Evolutionary conservation across 1,140 invertebrate species (phyloP), one percentile per base, ranked within the genome.

Genomic region (Pseudomyrmex cubaensis): DNA sequence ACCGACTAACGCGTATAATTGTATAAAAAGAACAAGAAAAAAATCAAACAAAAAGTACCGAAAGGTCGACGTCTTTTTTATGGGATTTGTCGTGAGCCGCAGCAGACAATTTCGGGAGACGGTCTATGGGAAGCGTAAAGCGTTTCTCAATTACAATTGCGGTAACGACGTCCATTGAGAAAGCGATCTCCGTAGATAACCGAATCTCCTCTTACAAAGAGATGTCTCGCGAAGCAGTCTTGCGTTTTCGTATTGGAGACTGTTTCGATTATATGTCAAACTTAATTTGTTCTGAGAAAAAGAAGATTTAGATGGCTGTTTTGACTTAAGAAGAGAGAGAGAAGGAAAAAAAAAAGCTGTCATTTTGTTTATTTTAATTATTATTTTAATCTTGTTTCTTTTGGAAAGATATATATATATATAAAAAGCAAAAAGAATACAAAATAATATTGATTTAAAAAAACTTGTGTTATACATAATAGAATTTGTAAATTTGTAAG

Each of bases 1-100:
- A 72, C 44, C 17, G 46, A 70, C 44, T 15, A 52, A 17, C 44
- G 22, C 1, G 50, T 12, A 54, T 80, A 70, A 35, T 35, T 35
- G 35, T 12, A 12, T 9, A 56, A 20, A 35, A 50, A 46, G 5
- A 77, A n/a, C 20, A 9, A 63, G 10, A 54, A 9, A 56, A 70
- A 57, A 20, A 25, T 5, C 20, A 59, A 48, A 57, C 15, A 69
- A 70, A 12, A 70, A 72, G 54, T 72, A 77, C 2, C 66, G 66
- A 80, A 80, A 70, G 76, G 66, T 80, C 76, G 44, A 80, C 76
- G 76, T 72, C 76, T 72, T 80, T 80, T 80, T 80, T 80, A 80
- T 54, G 76, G 22, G 46, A 17, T 20, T 80, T 17, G 54, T 72
- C 76, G 67, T 50, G 54, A 80, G 20, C 22, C 44, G 66, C 54